Evolutionary conservation across 2,113 vertebrate genomes (phyloP).

Genomic region (Chaenogobius annularis): DNA sequence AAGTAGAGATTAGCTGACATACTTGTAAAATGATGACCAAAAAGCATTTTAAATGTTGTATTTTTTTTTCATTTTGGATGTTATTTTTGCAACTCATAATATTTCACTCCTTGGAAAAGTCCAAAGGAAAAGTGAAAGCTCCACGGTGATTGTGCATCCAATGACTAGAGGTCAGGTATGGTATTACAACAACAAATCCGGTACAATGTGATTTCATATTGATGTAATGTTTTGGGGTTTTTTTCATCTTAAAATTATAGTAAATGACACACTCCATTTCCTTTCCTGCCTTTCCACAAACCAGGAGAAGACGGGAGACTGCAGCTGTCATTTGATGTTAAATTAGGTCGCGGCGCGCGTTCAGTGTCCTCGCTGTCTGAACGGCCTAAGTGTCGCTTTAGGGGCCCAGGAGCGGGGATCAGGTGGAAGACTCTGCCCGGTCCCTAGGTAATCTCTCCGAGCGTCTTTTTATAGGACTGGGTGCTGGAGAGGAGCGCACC

Average conservation of each 20-base stretch:
- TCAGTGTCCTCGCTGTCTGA: conserved; percentile 26
- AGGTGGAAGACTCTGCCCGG: conserved; percentile 51
- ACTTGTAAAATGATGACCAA: too few relatives aligned
- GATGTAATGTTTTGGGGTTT: too few relatives aligned
- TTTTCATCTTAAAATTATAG: too few relatives aligned
- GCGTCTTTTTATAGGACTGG: conserved; percentile 39
- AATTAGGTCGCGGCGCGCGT: conserved; percentile 51
- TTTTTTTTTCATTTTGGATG: too few relatives aligned
- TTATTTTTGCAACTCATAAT: too few relatives aligned
- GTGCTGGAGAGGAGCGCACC: conserved; percentile 34
- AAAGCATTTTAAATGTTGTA: too few relatives aligned
- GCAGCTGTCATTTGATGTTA: conserved; percentile 46
- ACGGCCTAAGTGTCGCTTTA: conserved; percentile 45
- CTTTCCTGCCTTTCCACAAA: neutral
- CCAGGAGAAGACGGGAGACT: conserved; percentile 29
- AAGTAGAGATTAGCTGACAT: too few relatives aligned
- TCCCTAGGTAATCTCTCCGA: conserved; percentile 51
- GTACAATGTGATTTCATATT: neutral
- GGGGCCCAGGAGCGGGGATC: conserved; percentile 54
- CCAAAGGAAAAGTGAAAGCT: neutral
- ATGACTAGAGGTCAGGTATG: neutral
- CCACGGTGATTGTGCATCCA: too few relatives aligned
- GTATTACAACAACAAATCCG: neutral
- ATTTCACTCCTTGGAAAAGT: too few relatives aligned
- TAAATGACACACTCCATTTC: too few relatives aligned